Evolutionary conservation across 2,888 invertebrate species (phyloP), one percentile per base, ranked within the genome.

Genomic region (Pyrrhia umbra): DNA sequence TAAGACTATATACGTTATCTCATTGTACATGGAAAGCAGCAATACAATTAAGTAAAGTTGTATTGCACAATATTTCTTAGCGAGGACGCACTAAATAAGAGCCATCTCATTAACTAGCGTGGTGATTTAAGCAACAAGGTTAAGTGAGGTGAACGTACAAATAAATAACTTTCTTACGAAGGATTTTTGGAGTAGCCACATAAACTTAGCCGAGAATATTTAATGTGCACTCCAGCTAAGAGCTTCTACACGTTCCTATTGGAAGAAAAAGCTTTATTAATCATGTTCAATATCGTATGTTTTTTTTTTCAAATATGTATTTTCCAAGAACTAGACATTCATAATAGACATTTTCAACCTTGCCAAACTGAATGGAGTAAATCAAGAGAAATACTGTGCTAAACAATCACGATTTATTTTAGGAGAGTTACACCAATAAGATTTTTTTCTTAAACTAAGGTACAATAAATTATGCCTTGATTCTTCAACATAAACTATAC

Each of bases 81-180:
- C 68, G 58, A 79, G 76, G 79, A 82, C 81, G 80, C 76, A 82
- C 77, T 85, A 85, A 85, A 85, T 82, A 84, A 85, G 80, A 77
- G 70, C 79, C 81, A 80, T 79, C 81, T 84, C 82, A 86, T 85
- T 85, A 85, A 77, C 79, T 82, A 70, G 70, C 72, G 80, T 80
- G 79, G 84, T 84, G 84, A 84, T 85, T 84, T 84, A 86, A 82
- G 80, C 77, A 82, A 80, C 80, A 82, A 80, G 82, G 78, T 82
- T 81, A 81, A 78, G 75, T 72, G 70, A 79, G 79, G 72, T 70
- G 80, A 78, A 77, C 69, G 78, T 62, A 68, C 52, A 61, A 73
- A 80, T 80, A 80, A 77, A 82, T 81, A 80, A 77, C 70, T 77
- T 74, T 80, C 72, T 68, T 70, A 67, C 68, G 63, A 49, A 77